Conservation (phyloP, 2,888 invertebrate genomes). For the Saturnia japonica region DNA sequence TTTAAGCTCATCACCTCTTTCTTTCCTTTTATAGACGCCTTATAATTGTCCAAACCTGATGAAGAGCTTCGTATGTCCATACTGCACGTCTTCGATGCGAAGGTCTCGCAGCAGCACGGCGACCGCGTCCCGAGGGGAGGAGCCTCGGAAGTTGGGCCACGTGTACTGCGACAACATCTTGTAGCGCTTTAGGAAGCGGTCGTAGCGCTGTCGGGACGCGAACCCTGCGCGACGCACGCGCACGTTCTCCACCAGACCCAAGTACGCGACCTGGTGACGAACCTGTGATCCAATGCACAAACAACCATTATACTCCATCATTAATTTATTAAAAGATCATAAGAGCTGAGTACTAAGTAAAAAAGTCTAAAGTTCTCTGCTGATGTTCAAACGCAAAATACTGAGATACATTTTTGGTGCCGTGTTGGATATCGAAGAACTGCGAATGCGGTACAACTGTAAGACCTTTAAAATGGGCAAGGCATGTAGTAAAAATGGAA, state of each 20-base stretch:
- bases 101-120: conserved; percentile 91
- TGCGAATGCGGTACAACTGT: too few species aligned
- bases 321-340: too few species aligned
- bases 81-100: conserved; percentile 91
- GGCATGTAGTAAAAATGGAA: too few species aligned
- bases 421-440: too few species aligned
- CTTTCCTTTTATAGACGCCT: too few species aligned
- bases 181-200: conserved; percentile 95
- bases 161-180: conserved; percentile 98
- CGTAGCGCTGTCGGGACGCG: conserved; percentile 97
- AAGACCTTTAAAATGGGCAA: too few species aligned
- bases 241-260: conserved; percentile 97
- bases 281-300: conserved; percentile 53
- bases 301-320: too few species aligned
- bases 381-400: too few species aligned
- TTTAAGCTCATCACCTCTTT: too few species aligned
- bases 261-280: conserved; percentile 89
- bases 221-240: conserved; percentile 98
- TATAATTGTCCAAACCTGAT: conserved; percentile 83
- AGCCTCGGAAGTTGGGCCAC: conserved; percentile 96
- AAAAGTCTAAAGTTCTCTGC: too few species aligned
- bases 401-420: too few species aligned
- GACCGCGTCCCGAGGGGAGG: conserved; percentile 90
- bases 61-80: conserved; percentile 97
- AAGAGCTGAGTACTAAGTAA: too few species aligned